Conservation (phyloP, 2,113 vertebrate genomes). For the Panthera leo region DNA sequence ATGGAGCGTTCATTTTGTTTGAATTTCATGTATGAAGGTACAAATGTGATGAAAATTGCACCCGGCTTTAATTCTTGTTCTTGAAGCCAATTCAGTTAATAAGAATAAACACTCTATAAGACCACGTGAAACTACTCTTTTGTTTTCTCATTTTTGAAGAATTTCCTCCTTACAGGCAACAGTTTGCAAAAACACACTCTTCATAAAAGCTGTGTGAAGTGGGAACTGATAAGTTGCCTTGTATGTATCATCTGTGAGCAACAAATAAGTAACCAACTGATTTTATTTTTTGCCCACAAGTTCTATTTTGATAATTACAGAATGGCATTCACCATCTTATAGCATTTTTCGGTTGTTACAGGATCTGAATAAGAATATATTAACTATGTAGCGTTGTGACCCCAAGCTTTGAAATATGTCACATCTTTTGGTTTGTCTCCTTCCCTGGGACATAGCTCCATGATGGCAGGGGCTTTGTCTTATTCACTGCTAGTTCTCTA, state of each 20-base stretch:
- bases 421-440: neutral
- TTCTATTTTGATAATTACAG: constrained; percentile 18
- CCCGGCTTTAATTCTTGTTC: constrained; percentile 24
- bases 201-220: neutral
- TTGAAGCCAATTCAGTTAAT: neutral
- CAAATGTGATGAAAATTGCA: constrained; percentile 14
- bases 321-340: neutral
- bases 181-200: neutral
- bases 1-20: neutral
- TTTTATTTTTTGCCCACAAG: neutral
- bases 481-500: neutral
- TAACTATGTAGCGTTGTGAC: neutral
- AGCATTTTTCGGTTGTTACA: neutral
- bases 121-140: neutral
- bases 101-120: neutral
- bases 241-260: neutral
- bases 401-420: neutral
- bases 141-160: neutral
- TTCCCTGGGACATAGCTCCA: neutral
- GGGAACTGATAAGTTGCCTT: neutral
- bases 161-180: neutral
- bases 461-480: neutral
- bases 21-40: constrained; percentile 7
- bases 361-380: neutral
- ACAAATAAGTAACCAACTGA: neutral